phyloP scores from a whole-genome alignment of 2,888 invertebrate species.

The Muscina levida region DNA sequence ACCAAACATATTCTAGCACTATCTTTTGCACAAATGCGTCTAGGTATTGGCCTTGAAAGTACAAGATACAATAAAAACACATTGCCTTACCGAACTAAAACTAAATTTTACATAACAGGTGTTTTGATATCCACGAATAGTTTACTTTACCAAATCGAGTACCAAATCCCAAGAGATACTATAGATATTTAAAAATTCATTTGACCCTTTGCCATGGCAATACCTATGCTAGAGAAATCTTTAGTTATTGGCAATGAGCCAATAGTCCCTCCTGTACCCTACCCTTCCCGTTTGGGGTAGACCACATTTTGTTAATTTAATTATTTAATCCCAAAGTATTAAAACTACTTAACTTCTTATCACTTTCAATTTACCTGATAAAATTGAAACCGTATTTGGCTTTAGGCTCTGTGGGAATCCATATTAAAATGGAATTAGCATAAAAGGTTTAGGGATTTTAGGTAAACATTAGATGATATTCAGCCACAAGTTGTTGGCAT shows the following conservation, averaged over 20 bases:
- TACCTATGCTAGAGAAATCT: not conserved
- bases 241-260: not conserved
- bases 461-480: not conserved
- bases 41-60: too few species aligned
- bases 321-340: conserved; percentile 12
- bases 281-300: too few species aligned
- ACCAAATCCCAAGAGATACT: not conserved
- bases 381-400: not conserved
- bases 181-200: not conserved
- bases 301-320: conserved; percentile 5
- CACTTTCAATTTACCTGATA: not conserved
- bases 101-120: not conserved
- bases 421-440: not conserved
- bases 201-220: not conserved
- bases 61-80: too few species aligned
- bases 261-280: too few species aligned
- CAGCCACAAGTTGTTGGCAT: not conserved
- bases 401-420: not conserved
- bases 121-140: not conserved
- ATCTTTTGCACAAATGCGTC: too few species aligned
- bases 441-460: not conserved
- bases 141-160: not conserved
- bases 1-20: not conserved
- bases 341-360: conserved; percentile 10
- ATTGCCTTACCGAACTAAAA: too few species aligned